These are phyloP conservation scores for Heteractis magnifica DNA, from an alignment of 92 coral and sea anemone species.

Conservation along the genomic window DNA sequence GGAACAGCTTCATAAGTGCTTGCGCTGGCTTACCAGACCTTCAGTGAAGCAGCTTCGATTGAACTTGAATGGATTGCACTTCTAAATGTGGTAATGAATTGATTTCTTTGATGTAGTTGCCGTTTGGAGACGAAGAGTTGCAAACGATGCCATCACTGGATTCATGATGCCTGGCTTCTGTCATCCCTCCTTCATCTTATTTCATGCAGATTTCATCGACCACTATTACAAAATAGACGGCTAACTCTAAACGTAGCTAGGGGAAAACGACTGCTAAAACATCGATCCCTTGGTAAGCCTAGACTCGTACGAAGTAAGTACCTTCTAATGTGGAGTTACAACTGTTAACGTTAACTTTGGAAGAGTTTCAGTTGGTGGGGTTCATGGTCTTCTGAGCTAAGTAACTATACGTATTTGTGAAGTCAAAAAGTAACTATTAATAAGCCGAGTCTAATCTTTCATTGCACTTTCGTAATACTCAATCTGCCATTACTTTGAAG, in stretches of 20 bases:
- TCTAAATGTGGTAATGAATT: background rate
- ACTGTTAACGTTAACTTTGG: no score
- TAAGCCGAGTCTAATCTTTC: background rate
- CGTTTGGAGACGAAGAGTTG: background rate
- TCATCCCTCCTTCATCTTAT: background rate
- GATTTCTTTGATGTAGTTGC: background rate
- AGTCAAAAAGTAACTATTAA: background rate
- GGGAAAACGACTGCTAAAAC: background rate
- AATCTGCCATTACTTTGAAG: constrained; percentile 4
- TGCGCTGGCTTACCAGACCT: background rate
- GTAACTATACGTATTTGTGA: background rate
- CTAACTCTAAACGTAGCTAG: background rate
- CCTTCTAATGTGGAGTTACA: no score
- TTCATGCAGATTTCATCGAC: background rate
- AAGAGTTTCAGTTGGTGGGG: no score
- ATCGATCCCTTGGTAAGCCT: no score
- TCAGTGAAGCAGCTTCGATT: background rate
- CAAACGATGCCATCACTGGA: background rate
- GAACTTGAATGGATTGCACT: background rate
- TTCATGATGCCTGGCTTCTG: background rate
- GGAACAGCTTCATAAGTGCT: background rate
- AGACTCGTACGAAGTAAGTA: no score
- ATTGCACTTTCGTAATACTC: background rate
- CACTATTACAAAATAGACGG: background rate
- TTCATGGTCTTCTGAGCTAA: background rate